phyloP scores from a whole-genome alignment of 92 coral and sea anemone genomes.

The Zoanthus gigantus region DNA sequence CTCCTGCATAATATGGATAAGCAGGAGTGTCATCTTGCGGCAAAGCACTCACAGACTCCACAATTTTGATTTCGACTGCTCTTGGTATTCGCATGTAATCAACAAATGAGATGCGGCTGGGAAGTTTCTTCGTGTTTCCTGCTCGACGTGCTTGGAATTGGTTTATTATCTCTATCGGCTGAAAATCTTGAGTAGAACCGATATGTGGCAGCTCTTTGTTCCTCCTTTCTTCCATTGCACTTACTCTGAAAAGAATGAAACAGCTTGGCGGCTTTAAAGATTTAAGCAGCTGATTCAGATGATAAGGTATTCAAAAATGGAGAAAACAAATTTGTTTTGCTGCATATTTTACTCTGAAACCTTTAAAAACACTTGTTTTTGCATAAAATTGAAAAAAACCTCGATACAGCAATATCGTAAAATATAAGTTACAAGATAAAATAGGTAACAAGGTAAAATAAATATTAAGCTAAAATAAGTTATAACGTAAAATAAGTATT shows the following conservation, averaged over 20 bases:
- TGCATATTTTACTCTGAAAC: no score
- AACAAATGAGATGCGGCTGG: slow-evolving; percentile 68
- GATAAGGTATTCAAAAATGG: not conserved
- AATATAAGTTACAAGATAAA: no score
- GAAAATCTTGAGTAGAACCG: slow-evolving; percentile 22
- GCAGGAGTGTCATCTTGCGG: not conserved
- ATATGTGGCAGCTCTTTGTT: slow-evolving; percentile 32
- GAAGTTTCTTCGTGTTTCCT: not conserved
- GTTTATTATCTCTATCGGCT: slow-evolving; percentile 65
- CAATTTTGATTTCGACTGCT: slow-evolving; percentile 80
- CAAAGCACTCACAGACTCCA: slow-evolving; percentile 61
- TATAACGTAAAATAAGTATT: no score
- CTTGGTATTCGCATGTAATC: slow-evolving; percentile 83
- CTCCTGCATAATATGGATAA: not conserved
- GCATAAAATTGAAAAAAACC: no score
- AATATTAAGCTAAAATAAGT: no score
- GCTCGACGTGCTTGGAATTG: slow-evolving; percentile 56
- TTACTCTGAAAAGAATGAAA: not conserved
- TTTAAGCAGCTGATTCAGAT: not conserved
- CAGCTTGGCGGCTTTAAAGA: not conserved
- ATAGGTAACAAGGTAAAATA: no score
- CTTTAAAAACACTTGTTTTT: no score
- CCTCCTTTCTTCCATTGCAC: not conserved
- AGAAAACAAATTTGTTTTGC: not conserved
- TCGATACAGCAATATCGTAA: no score